Evolutionary conservation across 2,797 vertebrate species (phyloP).

Genomic region (Gymnopithys bicolor): DNA sequence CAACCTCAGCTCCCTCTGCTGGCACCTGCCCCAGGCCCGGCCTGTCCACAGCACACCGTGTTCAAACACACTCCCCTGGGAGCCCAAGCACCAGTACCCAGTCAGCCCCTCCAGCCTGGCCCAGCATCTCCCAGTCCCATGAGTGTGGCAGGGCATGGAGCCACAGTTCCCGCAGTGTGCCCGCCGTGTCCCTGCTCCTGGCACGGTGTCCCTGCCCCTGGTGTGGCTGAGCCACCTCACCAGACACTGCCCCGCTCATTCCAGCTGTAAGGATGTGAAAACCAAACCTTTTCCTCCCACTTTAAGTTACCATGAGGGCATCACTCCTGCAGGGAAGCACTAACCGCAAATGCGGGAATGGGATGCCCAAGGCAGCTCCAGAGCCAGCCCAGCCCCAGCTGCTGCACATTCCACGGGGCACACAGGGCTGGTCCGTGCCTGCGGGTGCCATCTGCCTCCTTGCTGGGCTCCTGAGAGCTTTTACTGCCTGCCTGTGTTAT

Average conservation of each 20-base stretch:
- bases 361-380: rapidly evolving
- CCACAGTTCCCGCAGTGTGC: rapidly evolving
- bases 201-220: rapidly evolving
- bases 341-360: rapidly evolving
- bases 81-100: background rate
- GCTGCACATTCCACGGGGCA: background rate
- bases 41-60: background rate
- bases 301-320: rapidly evolving
- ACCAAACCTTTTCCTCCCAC: rapidly evolving
- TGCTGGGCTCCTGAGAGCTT: rapidly evolving
- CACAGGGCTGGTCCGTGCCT: background rate
- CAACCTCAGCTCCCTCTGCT: constrained; percentile 63
- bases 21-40: background rate
- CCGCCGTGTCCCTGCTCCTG: background rate
- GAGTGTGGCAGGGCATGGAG: rapidly evolving
- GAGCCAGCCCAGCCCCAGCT: background rate
- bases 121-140: background rate
- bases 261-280: rapidly evolving
- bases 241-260: rapidly evolving
- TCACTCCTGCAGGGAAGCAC: background rate
- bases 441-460: background rate
- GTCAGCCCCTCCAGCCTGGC: background rate
- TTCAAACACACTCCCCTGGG: background rate
- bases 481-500: background rate
- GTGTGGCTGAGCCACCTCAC: rapidly evolving